Evolutionary conservation across 2,797 vertebrate species (phyloP).

Genomic region (Eulemur albifrons): DNA sequence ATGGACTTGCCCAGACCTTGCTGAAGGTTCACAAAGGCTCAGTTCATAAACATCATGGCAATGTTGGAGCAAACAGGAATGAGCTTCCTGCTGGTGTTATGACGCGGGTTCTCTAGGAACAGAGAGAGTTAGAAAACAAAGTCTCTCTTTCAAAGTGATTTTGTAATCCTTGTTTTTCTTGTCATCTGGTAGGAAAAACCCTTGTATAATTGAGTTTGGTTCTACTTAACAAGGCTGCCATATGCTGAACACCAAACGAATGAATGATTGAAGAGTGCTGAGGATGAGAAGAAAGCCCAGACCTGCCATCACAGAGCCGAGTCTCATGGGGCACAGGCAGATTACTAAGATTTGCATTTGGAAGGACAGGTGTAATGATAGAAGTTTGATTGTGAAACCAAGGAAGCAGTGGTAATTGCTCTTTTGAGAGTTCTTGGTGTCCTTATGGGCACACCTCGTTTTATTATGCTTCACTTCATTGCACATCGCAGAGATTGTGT

Average conservation of each 20-base stretch:
- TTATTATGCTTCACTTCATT: neutral
- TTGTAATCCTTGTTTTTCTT: neutral
- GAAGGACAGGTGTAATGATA: accelerated
- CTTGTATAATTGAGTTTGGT: neutral
- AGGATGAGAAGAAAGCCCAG: neutral
- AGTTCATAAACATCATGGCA: accelerated
- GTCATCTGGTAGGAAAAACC: neutral
- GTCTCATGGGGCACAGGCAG: accelerated
- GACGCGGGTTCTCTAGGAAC: neutral
- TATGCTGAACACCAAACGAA: neutral
- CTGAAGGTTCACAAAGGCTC: neutral
- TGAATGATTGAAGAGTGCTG: too few species aligned
- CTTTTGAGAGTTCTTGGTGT: neutral
- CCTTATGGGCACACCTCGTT: neutral
- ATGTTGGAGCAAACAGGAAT: neutral
- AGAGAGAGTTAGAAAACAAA: neutral
- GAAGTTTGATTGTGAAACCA: neutral
- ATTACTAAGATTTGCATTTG: neutral
- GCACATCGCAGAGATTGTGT: neutral
- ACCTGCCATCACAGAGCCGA: accelerated
- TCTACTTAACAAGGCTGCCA: neutral
- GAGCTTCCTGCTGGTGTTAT: neutral
- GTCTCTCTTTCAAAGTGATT: neutral
- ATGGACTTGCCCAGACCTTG: neutral
- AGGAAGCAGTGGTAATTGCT: accelerated